Base-by-base conservation (phyloP, 1,140 invertebrate genomes). In the Zaprionus lachaisei region DNA sequence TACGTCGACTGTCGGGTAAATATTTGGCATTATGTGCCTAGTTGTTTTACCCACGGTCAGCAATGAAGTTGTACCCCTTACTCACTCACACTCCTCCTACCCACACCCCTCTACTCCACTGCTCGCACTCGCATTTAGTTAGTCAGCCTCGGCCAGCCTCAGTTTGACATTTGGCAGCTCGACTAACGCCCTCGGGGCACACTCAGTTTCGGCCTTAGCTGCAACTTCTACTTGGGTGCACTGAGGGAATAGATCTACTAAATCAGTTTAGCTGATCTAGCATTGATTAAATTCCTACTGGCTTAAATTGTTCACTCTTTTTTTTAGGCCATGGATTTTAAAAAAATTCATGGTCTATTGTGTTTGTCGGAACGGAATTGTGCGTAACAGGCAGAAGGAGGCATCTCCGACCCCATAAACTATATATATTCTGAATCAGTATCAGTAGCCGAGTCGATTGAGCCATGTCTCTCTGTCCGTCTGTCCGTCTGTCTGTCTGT, bases 1-100 rank as follows among this genome's bases (percentile, higher is more conserved):
- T 72, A 72, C 62, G 41, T 47, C 41, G 41, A 47, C 41, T 47
- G 41, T 47, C 60, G 38, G 55, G 68, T 71, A 87, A 87, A 87
- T 84, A 84, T 87, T 87, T 84, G 84, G 84, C 81, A 86, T 86
- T 85, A 86, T 65, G 51, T 65, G 51, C 34, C 37, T 61, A 31
- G 20, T 38, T 17, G 41, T 61, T 69, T 71, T 80, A 60, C 31
- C 67, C 70, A 54, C 37, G 64, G 57, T 55, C 70, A 44, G 62
- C 67, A 87, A 87, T 87, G 68, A 76, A 87, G 83, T 72, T n/a
- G 47, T 11, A 11, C 31, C 37, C 14, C 37, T 14, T 12, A 37
- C 12, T 37, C 38, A 37, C 12, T 12, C 38, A n/a, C 15, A 7
- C 15, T n/a, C 38, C 38, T 41, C 37, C 14, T 15, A n/a, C 4